These are phyloP conservation scores for Solen grandis DNA, from an alignment of 1,140 invertebrate genomes.

Conservation along the genomic window DNA sequence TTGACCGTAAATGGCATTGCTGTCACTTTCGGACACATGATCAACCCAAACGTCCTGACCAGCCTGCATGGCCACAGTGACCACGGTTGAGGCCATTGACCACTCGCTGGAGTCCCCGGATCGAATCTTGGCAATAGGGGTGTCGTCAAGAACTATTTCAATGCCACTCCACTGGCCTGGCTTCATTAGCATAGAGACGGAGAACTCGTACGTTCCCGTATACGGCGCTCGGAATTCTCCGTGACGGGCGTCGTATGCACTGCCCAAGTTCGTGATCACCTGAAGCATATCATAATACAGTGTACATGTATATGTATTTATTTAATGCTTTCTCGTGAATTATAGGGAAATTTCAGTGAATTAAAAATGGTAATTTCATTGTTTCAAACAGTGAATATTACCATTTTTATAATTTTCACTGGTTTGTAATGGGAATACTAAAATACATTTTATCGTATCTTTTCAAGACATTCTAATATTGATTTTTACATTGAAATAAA, in stretches of 20 bases:
- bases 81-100: constrained; percentile 26
- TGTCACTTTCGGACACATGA: constrained; percentile 42
- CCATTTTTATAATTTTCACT: too few species aligned
- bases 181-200: constrained; percentile 29
- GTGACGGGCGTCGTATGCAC: constrained; percentile 42
- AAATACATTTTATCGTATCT: too few species aligned
- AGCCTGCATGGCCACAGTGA: constrained; percentile 15
- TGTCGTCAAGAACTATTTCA: constrained; percentile 35
- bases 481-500: too few species aligned
- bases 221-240: constrained; percentile 36
- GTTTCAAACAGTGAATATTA: too few species aligned
- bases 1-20: constrained; percentile 33
- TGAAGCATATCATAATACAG: too few species aligned
- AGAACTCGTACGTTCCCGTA: constrained; percentile 44
- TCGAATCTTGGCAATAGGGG: background rate
- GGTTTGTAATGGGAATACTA: too few species aligned
- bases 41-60: constrained; percentile 45
- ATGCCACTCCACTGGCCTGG: constrained; percentile 14
- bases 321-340: too few species aligned
- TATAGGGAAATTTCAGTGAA: too few species aligned
- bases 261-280: constrained; percentile 31
- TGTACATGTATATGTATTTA: too few species aligned
- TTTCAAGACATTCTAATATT: too few species aligned
- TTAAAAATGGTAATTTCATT: too few species aligned
- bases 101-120: constrained; percentile 20